Evolutionary conservation across 2,888 invertebrate species (phyloP).

Genomic region (Mellilla xanthometata): DNA sequence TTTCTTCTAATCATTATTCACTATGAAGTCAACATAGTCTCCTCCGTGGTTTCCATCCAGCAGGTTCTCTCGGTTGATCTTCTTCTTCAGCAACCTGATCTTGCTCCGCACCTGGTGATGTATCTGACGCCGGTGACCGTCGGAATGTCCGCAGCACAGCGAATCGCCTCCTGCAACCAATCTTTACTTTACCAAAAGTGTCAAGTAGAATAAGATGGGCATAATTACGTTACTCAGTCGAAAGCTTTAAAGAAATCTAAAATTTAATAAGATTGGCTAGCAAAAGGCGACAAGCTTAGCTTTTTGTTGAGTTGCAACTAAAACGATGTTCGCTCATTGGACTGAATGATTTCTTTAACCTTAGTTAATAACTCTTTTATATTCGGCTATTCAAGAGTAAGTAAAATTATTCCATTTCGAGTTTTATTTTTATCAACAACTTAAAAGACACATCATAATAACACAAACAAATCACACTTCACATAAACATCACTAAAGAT

Average conservation of each 20-base stretch:
- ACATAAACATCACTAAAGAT: neutral
- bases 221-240: neutral
- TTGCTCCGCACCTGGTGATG: slow-evolving; percentile 58
- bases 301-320: no score
- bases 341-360: no score
- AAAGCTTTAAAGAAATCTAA: neutral
- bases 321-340: no score
- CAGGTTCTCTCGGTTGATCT: slow-evolving; percentile 64
- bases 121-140: slow-evolving; percentile 63
- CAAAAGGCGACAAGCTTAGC: slow-evolving; percentile 50
- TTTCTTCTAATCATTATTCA: slow-evolving; percentile 64
- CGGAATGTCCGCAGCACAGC: slow-evolving; percentile 51
- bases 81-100: slow-evolving; percentile 52
- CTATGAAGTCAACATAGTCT: slow-evolving; percentile 71
- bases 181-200: slow-evolving; percentile 38
- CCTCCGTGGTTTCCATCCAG: slow-evolving; percentile 49
- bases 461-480: neutral
- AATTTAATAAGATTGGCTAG: slow-evolving; percentile 47
- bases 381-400: no score
- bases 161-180: slow-evolving; percentile 78
- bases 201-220: neutral
- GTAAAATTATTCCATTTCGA: no score
- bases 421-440: no score
- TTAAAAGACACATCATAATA: neutral
- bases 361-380: no score